Percentiles rank a stretch among this genome's conserved stretches.
phyloP scores from a whole-genome alignment of 1,140 invertebrate genomes.

The Macrobrachium nipponense region DNA sequence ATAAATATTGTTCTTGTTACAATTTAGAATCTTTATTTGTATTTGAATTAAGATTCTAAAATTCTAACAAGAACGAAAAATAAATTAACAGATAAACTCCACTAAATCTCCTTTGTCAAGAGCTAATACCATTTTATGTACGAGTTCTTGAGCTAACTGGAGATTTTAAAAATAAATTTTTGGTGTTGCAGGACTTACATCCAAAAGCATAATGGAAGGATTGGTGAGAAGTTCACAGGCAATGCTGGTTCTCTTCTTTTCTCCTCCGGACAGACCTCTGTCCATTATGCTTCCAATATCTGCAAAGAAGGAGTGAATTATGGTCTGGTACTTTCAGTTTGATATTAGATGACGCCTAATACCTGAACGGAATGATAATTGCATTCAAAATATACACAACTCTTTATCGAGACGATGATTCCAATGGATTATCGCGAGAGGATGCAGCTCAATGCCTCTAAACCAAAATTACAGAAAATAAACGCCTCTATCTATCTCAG shows the following conservation, averaged over 20 bases:
- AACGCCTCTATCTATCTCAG: not conserved
- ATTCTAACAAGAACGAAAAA: slow-evolving; percentile 4
- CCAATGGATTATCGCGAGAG: no score
- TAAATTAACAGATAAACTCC: not conserved
- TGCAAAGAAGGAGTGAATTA: slow-evolving; percentile 66
- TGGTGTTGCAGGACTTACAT: slow-evolving; percentile 75
- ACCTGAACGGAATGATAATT: not conserved
- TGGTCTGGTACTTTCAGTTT: not conserved
- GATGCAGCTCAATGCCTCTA: no score
- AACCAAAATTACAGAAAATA: no score
- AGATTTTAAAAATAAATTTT: not conserved
- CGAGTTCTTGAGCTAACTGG: not conserved
- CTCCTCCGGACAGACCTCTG: slow-evolving; percentile 85
- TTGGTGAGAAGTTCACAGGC: slow-evolving; percentile 89
- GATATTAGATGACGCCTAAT: not conserved
- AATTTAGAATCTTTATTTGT: no score
- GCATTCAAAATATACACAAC: no score
- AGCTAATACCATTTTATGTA: not conserved
- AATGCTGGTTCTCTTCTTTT: slow-evolving; percentile 88
- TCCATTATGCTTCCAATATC: slow-evolving; percentile 84
- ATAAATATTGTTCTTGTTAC: no score
- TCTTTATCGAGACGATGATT: no score
- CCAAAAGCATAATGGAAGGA: slow-evolving; percentile 84
- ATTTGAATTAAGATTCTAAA: no score
- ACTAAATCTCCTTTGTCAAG: not conserved